Conservation (phyloP, 2,797 vertebrate species). For the Masticophis lateralis region DNA sequence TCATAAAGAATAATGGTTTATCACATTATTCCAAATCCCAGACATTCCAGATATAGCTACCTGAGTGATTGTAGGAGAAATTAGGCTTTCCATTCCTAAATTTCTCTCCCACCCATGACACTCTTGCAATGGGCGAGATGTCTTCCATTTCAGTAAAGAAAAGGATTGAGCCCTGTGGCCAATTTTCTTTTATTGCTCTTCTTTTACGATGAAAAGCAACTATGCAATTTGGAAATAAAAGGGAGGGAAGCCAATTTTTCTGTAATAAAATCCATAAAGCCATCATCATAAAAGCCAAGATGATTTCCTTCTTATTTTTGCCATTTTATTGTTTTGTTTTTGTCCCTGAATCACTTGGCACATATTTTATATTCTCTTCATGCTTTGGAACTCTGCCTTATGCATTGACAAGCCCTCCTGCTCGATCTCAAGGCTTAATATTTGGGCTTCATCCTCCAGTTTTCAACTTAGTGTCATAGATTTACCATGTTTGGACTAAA, state of each 20-base stretch:
- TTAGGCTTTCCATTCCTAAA: neutral
- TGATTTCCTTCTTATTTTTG: neutral
- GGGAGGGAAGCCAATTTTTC: neutral
- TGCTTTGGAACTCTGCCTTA: neutral
- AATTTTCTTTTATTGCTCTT: conserved; percentile 6
- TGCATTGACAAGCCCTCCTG: neutral
- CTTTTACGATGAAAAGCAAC: neutral
- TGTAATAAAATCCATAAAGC: conserved; percentile 3
- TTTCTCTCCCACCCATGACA: neutral
- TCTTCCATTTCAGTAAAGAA: neutral
- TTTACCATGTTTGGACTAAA: neutral
- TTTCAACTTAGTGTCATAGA: neutral
- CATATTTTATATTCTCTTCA: neutral
- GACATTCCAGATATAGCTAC: neutral
- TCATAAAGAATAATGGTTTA: neutral
- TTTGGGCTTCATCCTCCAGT: neutral
- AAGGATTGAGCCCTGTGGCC: neutral
- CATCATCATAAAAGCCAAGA: conserved; percentile 1
- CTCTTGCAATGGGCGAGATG: neutral
- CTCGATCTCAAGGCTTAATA: neutral
- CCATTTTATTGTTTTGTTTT: neutral
- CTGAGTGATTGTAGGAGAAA: neutral
- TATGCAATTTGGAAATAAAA: neutral
- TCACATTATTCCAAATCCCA: neutral
- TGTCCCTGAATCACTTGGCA: neutral